phyloP scores from a whole-genome alignment of 2,888 invertebrate species.

The Hofmannophila pseudospretella region DNA sequence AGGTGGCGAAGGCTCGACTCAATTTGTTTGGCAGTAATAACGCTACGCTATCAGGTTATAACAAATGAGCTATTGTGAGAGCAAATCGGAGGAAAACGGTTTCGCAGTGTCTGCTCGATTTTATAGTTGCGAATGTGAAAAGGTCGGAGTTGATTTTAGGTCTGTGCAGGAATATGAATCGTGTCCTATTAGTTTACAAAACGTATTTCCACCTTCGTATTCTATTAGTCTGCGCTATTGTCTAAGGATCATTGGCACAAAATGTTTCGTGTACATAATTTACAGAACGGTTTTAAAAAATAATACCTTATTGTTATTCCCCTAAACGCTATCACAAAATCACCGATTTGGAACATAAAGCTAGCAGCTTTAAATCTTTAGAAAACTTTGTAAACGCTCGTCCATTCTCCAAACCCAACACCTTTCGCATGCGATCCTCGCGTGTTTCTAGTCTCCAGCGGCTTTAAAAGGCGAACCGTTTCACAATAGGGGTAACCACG shows the following conservation, averaged over 20 bases:
- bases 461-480: slow-evolving; percentile 54
- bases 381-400: slow-evolving; percentile 17
- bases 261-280: no score
- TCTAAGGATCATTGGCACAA: no score
- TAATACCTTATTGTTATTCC: no score
- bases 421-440: slow-evolving; percentile 45
- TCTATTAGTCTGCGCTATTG: no score
- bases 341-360: no score
- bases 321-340: no score
- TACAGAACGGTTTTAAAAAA: no score
- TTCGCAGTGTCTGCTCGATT: slow-evolving; percentile 62
- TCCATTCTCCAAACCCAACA: slow-evolving; percentile 27
- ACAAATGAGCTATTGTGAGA: slow-evolving; percentile 76
- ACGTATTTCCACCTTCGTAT: not conserved
- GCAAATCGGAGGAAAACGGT: slow-evolving; percentile 67
- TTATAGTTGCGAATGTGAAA: slow-evolving; percentile 39
- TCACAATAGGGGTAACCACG: slow-evolving; percentile 42
- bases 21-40: slow-evolving; percentile 77
- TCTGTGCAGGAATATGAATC: slow-evolving; percentile 23
- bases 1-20: slow-evolving; percentile 78
- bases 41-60: slow-evolving; percentile 74
- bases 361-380: slow-evolving; percentile 15
- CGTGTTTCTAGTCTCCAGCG: slow-evolving; percentile 44
- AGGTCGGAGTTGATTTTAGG: slow-evolving; percentile 25
- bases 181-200: not conserved